phyloP scores from a whole-genome alignment of 2,113 vertebrate species.

The Thamnaconus septentrionalis region DNA sequence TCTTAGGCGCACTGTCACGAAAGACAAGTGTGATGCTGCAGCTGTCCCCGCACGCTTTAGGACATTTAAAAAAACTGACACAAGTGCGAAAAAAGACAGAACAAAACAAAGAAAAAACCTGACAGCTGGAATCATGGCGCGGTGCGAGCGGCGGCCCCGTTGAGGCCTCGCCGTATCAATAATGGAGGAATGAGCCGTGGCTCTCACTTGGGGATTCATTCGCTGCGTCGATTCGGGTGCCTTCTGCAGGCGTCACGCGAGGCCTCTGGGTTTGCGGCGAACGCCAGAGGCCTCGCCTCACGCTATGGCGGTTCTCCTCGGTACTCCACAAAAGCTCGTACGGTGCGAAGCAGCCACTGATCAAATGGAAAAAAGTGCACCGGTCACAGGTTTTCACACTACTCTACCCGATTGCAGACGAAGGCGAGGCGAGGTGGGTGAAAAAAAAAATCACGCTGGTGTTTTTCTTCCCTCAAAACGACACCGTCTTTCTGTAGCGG shows the following conservation, averaged over 20 bases:
- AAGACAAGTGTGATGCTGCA: neutral
- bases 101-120: conserved; percentile 32
- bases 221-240: conserved; percentile 16
- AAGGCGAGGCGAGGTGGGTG: too few relatives aligned
- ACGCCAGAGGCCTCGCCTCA: conserved; percentile 6
- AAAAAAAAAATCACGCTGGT: too few relatives aligned
- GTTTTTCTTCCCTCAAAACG: too few relatives aligned
- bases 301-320: neutral
- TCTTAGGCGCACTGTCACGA: neutral
- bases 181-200: conserved; percentile 39
- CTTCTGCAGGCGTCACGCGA: conserved; percentile 10
- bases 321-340: conserved; percentile 16
- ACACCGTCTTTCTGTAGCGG: too few relatives aligned
- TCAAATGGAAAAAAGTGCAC: too few relatives aligned
- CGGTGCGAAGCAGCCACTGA: neutral
- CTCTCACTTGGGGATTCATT: conserved; percentile 20
- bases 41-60: too few relatives aligned
- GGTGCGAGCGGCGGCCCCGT: neutral
- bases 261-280: conserved; percentile 17
- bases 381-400: too few relatives aligned
- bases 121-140: conserved; percentile 33
- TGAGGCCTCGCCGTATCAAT: conserved; percentile 32
- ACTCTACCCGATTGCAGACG: too few relatives aligned
- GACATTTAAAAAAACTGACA: too few relatives aligned
- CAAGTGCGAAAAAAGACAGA: neutral